phyloP scores from a whole-genome alignment of 37 sponge, comb jelly and placozoan species.

The Tethya wilhelma region DNA sequence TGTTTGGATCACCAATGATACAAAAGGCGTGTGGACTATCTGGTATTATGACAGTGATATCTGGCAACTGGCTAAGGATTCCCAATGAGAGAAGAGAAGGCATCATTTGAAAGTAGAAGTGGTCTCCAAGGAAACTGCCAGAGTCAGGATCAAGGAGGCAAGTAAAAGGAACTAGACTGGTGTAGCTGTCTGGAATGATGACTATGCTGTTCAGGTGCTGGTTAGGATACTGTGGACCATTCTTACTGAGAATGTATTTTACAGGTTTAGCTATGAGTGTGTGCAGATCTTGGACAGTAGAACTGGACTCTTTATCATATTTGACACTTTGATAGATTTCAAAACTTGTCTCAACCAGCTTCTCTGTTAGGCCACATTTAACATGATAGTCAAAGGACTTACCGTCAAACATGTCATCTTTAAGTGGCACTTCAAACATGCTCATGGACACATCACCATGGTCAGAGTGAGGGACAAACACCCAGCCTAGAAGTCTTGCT shows the following conservation, averaged over 20 bases:
- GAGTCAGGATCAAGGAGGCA: slow-evolving; percentile 32
- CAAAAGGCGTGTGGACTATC: slow-evolving; percentile 13
- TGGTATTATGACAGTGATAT: slow-evolving; percentile 20
- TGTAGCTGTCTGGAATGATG: slow-evolving; percentile 66
- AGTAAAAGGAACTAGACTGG: slow-evolving; percentile 63
- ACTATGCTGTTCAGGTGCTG: no score
- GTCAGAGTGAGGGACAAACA: slow-evolving; percentile 41
- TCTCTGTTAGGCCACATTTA: slow-evolving; percentile 47
- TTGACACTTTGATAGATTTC: slow-evolving; percentile 31
- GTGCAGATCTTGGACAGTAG: slow-evolving; percentile 53
- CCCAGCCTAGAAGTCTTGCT: slow-evolving; percentile 58
- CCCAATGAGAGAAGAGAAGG: slow-evolving; percentile 72
- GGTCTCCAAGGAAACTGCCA: slow-evolving; percentile 58
- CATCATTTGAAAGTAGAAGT: slow-evolving; percentile 39
- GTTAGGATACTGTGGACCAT: no score
- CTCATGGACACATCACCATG: slow-evolving; percentile 9
- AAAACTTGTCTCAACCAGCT: slow-evolving; percentile 39
- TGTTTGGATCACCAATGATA: slow-evolving; percentile 75
- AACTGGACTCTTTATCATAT: slow-evolving; percentile 21
- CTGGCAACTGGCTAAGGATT: slow-evolving; percentile 27
- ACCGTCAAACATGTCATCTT: slow-evolving; percentile 59
- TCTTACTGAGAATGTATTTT: slow-evolving; percentile 10
- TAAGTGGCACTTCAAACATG: slow-evolving; percentile 51
- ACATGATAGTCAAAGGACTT: slow-evolving; percentile 66
- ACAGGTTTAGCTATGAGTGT: slow-evolving; percentile 43